A percentile compares a stretch with the other conserved stretches of the same genome.
phyloP scores from a whole-genome alignment of 2,888 invertebrate genomes.

The Cantharis rufa region DNA sequence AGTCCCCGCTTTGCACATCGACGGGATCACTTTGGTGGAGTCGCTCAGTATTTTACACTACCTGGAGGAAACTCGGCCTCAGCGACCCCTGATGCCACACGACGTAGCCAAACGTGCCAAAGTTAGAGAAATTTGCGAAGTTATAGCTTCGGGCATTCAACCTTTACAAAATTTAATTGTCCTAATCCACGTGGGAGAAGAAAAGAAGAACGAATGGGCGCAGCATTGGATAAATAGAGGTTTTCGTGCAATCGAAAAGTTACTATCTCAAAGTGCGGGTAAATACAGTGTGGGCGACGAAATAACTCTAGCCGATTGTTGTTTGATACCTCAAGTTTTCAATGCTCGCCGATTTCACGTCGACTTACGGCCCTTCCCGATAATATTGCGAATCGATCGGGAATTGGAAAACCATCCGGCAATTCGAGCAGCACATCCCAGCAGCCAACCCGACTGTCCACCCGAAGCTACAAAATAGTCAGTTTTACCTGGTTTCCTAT shows the following conservation, averaged over 20 bases:
- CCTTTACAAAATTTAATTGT: conserved; percentile 93
- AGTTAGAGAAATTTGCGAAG: conserved; percentile 86
- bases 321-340: conserved; percentile 92
- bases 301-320: conserved; percentile 92
- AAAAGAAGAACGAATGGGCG: conserved; percentile 91
- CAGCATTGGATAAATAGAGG: conserved; percentile 91
- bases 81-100: conserved; percentile 83
- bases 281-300: conserved; percentile 94
- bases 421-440: conserved; percentile 89
- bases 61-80: conserved; percentile 89
- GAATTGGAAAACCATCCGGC: conserved; percentile 87
- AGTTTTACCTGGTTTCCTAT: not conserved
- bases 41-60: conserved; percentile 92
- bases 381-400: conserved; percentile 83
- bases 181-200: conserved; percentile 83
- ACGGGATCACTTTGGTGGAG: conserved; percentile 73
- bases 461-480: conserved; percentile 79
- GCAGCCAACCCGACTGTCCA: conserved; percentile 93
- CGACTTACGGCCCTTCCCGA: conserved; percentile 86
- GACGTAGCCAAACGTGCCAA: conserved; percentile 87
- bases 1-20: conserved; percentile 88
- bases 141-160: conserved; percentile 92
- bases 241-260: conserved; percentile 86
- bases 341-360: conserved; percentile 94
- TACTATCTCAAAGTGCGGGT: conserved; percentile 81